These are phyloP conservation scores for Ptiloglossa arizonensis DNA, from an alignment of 1,140 invertebrate species.

Conservation along the genomic window DNA sequence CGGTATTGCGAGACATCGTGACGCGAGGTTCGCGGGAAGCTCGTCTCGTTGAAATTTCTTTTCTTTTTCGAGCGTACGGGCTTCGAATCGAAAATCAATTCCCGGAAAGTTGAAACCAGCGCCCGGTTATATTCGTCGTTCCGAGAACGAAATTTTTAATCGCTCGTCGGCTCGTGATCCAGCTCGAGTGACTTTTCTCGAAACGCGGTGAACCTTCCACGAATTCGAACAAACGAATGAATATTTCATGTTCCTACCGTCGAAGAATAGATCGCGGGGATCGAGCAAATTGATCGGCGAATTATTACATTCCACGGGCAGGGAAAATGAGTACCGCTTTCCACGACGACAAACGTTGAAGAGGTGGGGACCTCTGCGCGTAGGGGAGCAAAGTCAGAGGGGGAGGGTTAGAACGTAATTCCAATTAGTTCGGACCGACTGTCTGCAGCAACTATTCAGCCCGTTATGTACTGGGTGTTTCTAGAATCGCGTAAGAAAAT, in stretches of 20 bases:
- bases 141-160: slow-evolving; percentile 24
- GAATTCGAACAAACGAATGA: slow-evolving; percentile 30
- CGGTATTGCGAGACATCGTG: slow-evolving; percentile 6
- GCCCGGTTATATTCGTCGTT: no score
- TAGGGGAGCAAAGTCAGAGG: neutral
- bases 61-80: neutral
- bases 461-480: slow-evolving; percentile 15
- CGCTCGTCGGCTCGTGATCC: neutral
- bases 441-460: slow-evolving; percentile 17
- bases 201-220: neutral
- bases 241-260: slow-evolving; percentile 17
- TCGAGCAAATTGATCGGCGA: slow-evolving; percentile 47
- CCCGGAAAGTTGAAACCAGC: no score
- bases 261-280: slow-evolving; percentile 39
- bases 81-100: neutral
- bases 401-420: slow-evolving; percentile 43
- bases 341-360: neutral
- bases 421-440: slow-evolving; percentile 52
- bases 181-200: no score
- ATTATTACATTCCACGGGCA: slow-evolving; percentile 48
- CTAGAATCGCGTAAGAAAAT: slow-evolving; percentile 1
- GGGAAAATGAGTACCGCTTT: slow-evolving; percentile 44
- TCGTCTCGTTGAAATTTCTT: no score
- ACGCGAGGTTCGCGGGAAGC: no score
- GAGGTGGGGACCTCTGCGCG: neutral